Evolutionary conservation across 2,888 invertebrate genomes (phyloP).

Genomic region (Choristoneura rosaceana): DNA sequence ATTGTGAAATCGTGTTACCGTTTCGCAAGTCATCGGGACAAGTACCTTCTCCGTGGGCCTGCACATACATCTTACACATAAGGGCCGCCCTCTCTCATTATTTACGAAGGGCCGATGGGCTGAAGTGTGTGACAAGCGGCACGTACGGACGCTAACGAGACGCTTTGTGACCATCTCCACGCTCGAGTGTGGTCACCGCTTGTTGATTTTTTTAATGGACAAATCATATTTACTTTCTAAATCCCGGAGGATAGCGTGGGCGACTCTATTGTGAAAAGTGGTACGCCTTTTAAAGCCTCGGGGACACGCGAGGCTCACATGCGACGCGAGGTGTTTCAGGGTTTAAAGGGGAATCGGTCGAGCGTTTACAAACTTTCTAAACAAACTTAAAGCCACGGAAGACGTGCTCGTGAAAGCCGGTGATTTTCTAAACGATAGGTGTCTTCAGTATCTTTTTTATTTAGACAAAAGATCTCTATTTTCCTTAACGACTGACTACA

Average conservation of each 20-base stretch:
- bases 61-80: constrained; percentile 55
- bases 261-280: constrained; percentile 63
- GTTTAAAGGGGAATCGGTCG: constrained; percentile 47
- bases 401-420: constrained; percentile 37
- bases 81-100: constrained; percentile 80
- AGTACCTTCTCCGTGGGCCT: constrained; percentile 57
- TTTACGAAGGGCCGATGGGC: constrained; percentile 84
- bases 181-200: constrained; percentile 77
- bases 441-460: constrained; percentile 21
- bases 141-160: constrained; percentile 85
- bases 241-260: constrained; percentile 66
- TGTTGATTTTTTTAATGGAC: constrained; percentile 84
- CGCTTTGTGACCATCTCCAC: constrained; percentile 83
- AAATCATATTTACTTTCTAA: constrained; percentile 77
- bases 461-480: constrained; percentile 19
- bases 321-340: constrained; percentile 62
- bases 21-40: constrained; percentile 22
- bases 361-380: constrained; percentile 44
- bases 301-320: constrained; percentile 66
- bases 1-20: constrained; percentile 14
- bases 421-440: constrained; percentile 33
- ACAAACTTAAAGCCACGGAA: constrained; percentile 44
- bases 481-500: background rate
- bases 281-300: constrained; percentile 73
- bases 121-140: constrained; percentile 83